Base-by-base conservation (phyloP, 2,888 invertebrate species). In the Ferdinandea cuprea region DNA sequence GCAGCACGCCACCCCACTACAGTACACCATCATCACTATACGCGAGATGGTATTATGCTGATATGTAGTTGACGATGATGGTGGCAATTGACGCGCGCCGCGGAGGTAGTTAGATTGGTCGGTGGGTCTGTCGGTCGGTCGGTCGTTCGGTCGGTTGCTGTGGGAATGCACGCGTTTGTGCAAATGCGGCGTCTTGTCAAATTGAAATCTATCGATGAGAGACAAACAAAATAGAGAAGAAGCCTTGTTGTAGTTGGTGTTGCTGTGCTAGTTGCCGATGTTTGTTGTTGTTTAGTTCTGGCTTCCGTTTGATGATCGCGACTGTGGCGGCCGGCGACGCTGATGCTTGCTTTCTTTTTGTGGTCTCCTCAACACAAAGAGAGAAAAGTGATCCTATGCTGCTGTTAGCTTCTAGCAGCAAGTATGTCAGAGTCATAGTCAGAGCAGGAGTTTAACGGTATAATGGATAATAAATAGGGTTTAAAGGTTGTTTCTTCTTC, bases 71-170 rank as follows among this genome's bases (percentile, higher is more conserved):
- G 59, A 66, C 56, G 46, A 59, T 72, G 46, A 44, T 72, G 56
- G 69, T 81, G 69, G 59, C 52, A 74, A 71, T 81, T 81, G 74
- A 63, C 69, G 80, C 59, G 42, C n/a, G n/a, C n/a, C 15, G 59
- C 61, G 44, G 74, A 80, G 74, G 65, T 35, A 71, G 63, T 69
- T 52, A 76, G 71, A 71, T 81, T 76, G 81, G 76, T 74, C 69
- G 69, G 21, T 76, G 71, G 69, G 65, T 76, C 59, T 76, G 59
- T 81, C 76, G 81, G 69, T 81, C 76, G 65, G 50, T 66, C 21
- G 50, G 63, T 50, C 46, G 44, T 9, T 59, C n/a, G 25, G n/a
- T 28, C 15, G 9, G 21, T n/a, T 3, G 32, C 15, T 13, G 19
- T 21, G 40, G 13, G 2, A 28, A 61, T 15, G 32, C 37, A 76